Evolutionary conservation across 2,888 invertebrate genomes (phyloP), one percentile per base, ranked within the genome.

Genomic region (Andrena praecox): DNA sequence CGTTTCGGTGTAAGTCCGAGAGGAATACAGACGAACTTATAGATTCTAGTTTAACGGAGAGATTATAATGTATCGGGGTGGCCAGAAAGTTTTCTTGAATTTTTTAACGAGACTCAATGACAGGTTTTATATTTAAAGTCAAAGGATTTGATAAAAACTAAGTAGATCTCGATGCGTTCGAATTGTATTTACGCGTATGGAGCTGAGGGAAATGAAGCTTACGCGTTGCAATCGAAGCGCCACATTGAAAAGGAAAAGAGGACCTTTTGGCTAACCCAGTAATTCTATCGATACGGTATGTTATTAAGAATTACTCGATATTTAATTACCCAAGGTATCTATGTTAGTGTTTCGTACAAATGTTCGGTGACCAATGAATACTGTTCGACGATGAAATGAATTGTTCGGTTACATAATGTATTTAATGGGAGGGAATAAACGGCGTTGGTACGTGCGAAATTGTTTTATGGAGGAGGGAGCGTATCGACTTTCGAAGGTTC

Each of bases 321-420:
- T 84, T 77, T 48, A 52, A 68, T 35, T 42, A 71, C 33, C 50
- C 54, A 35, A 80, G 33, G 60, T 56, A 33, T 59, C 16, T 73
- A 7, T 85, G 24, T 71, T 73, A 77, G 63, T 80, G 71, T 82
- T 82, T 67, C 52, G 48, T 69, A 56, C 56, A 50, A 79, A 48
- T 56, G 48, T 80, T 79, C 52, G 56, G 62, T 60, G 20, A 74
- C 68, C 54, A 64, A 78, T 73, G 33, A 67, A 60, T 69, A 70
- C 24, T 73, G 79, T 54, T 66, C 48, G 27, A 62, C 48, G 7
- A 52, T 29, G 24, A 33, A 33, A 54, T 42, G 64, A 33, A 12
- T 42, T 56, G 42, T 62, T 52, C 60, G 16, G 16, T 52, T 42
- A 42, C 42, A 42, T 20, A 59, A 10, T 10, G 10, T 12, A n/a